Conservation (phyloP, 1,140 invertebrate species). For the Chironomus striatipennis region DNA sequence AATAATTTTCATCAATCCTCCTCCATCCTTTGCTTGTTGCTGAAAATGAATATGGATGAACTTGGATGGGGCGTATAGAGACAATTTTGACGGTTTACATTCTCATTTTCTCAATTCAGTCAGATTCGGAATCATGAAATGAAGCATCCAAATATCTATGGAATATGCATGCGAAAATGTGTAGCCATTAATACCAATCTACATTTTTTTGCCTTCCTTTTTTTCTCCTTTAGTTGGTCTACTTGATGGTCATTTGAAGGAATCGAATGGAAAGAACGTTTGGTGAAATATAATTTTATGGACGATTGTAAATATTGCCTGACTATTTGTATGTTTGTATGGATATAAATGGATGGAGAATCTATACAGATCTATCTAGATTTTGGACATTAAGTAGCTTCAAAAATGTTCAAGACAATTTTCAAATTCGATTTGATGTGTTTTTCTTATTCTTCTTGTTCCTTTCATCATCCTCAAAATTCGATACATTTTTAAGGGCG, state of each 20-base stretch:
- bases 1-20: background rate
- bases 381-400: no score
- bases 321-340: background rate
- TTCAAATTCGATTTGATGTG: conserved; percentile 10
- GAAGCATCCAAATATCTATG: background rate
- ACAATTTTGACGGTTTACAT: background rate
- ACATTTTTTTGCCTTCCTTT: conserved; percentile 5
- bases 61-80: background rate
- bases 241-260: background rate
- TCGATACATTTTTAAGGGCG: no score
- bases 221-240: background rate
- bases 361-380: no score
- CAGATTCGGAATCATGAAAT: no score
- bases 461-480: no score
- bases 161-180: background rate
- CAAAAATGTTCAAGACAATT: background rate
- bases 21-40: background rate
- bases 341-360: background rate
- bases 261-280: background rate
- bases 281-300: conserved; percentile 10
- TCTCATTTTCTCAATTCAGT: background rate
- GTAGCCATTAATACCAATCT: conserved; percentile 23
- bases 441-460: background rate
- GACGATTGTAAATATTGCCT: conserved; percentile 17
- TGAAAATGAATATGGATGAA: conserved; percentile 15